Evolutionary conservation across 2,113 vertebrate species (phyloP).

Genomic region (Dipodomys stephensi): DNA sequence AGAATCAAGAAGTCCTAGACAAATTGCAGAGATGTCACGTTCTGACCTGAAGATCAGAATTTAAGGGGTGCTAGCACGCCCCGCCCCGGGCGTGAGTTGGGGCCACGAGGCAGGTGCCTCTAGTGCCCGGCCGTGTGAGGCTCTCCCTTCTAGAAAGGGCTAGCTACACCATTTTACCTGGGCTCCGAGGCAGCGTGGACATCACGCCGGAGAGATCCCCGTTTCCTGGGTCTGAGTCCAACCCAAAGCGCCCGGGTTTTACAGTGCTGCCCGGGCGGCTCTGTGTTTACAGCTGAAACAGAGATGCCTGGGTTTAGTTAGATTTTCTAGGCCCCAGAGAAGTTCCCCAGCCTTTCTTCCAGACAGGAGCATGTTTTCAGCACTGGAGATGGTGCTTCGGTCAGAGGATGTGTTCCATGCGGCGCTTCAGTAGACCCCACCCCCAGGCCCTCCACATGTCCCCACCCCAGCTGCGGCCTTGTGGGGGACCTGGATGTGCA

Average conservation of each 20-base stretch:
- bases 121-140: not conserved
- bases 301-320: not conserved
- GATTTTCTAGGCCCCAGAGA: not conserved
- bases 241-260: not conserved
- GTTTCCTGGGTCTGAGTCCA: not conserved
- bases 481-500: too few species aligned
- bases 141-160: not conserved
- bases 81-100: rapidly evolving
- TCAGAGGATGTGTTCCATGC: too few species aligned
- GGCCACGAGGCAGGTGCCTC: not conserved
- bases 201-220: not conserved
- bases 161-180: too few species aligned
- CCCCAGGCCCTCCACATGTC: too few species aligned
- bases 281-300: not conserved
- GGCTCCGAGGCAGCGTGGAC: not conserved
- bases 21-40: not conserved
- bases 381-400: too few species aligned
- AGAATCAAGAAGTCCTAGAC: not conserved
- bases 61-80: not conserved
- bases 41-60: not conserved
- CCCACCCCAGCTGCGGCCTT: too few species aligned
- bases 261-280: not conserved
- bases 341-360: not conserved
- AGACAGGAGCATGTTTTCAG: not conserved
- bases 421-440: too few species aligned